Evolutionary conservation across 2,797 vertebrate genomes (phyloP).

Genomic region (Clarias platycephalus): DNA sequence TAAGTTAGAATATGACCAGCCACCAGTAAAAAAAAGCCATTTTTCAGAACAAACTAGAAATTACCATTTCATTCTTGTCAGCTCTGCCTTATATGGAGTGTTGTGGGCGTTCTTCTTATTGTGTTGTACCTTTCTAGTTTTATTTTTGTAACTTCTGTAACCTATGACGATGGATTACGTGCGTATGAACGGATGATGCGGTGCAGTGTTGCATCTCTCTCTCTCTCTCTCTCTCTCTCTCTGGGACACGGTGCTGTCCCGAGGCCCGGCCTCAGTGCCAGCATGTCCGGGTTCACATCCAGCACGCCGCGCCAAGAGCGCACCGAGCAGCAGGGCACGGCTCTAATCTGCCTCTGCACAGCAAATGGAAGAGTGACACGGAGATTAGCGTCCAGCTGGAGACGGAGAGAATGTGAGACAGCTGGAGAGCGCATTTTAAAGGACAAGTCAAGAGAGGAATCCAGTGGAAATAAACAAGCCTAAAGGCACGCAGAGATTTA

Average conservation of each 20-base stretch:
- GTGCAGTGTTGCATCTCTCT: constrained; percentile 13
- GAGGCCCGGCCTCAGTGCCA: constrained; percentile 39
- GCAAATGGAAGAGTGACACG: constrained; percentile 72
- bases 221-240: background rate
- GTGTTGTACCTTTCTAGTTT: too few species aligned
- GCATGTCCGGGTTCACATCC: constrained; percentile 45
- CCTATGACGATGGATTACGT: too few species aligned
- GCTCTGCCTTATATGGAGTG: too few species aligned
- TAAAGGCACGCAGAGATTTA: background rate
- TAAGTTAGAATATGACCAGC: background rate
- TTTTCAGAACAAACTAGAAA: background rate
- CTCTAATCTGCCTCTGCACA: constrained; percentile 79
- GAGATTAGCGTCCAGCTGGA: constrained; percentile 60
- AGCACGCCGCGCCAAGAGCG: constrained; percentile 62
- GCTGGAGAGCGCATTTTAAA: background rate
- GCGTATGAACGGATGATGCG: background rate
- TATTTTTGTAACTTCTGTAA: too few species aligned
- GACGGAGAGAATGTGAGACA: constrained; percentile 16
- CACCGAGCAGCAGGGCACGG: constrained; percentile 70
- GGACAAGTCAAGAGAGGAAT: background rate
- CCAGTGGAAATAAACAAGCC: background rate
- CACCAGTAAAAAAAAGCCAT: background rate
- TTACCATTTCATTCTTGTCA: too few species aligned
- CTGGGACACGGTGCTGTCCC: constrained; percentile 28
- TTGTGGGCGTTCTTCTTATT: too few species aligned